Evolutionary conservation across 30 jellyfish, hydroid and myxozoan genomes (phyloP), one percentile per base, ranked within the genome.

Genomic region (Haliclystus octoradiatus): DNA sequence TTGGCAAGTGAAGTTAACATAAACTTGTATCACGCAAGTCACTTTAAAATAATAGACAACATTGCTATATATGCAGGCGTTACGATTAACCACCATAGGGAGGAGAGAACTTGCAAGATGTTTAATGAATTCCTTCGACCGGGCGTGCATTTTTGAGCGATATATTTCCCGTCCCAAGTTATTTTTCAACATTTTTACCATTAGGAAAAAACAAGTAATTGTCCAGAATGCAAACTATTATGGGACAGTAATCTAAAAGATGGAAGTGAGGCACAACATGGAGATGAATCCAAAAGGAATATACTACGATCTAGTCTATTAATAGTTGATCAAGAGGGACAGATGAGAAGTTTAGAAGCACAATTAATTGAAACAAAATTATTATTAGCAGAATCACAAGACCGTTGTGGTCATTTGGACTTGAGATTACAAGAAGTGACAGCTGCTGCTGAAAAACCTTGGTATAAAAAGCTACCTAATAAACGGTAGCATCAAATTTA

Each of bases 331-430:
- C 46, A 69, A 14, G 81, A 77, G 24, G 65, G 71, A 65, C 90
- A 70, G 68, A 66, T 85, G 24, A 31, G 69, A 4, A 33, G 63
- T 12, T 63, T 85, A 66, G 96, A 85, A 57, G 70, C 68, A 19
- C 93, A 85, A 60, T 88, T 85, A 1, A 85, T 85, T 19, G 28
- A 70, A 28, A 84, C 96, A 12, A 85, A 85, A 60, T 50, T 85
- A 70, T 71, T 75, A 26, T 49, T 85, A 46, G 96, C 96, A 1
- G 96, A 85, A 52, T 93, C 82, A 30, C 72, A 70, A 69, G 83
- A 85, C 50, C 73, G 81, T 13, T 84, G 83, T 19, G 96, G 78
- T 52, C 84, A 85, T n/a, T 52, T 85, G 15, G 96, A 85, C 50
- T 34, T 85, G 69, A 77, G 67, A 66, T 71, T 85, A 47, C 93